Conservation (phyloP, 2,113 vertebrate species). For the Cyphomyrus plagiostoma region DNA sequence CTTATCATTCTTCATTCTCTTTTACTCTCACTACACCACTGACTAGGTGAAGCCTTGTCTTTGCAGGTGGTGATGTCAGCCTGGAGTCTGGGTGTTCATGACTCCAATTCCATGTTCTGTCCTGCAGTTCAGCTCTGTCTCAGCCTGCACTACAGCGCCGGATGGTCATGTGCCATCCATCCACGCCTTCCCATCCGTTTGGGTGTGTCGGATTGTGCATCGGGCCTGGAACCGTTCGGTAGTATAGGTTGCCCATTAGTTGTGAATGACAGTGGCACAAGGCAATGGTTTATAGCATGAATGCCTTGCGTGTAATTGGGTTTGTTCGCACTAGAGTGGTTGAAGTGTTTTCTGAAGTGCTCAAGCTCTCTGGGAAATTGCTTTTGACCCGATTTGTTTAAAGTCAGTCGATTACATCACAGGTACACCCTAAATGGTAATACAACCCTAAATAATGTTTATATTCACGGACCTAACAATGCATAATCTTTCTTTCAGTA, state of each 20-base stretch:
- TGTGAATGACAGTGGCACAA: not conserved
- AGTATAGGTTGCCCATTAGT: not conserved
- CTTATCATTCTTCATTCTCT: not conserved
- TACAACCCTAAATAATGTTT: not conserved
- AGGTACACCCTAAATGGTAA: not conserved
- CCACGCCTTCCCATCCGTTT: not conserved
- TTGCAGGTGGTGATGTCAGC: not conserved
- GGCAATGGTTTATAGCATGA: not conserved
- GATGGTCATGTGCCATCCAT: not conserved
- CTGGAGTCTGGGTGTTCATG: not conserved
- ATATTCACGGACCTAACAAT: not conserved
- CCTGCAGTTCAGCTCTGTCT: not conserved
- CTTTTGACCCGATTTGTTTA: not conserved
- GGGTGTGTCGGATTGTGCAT: not conserved
- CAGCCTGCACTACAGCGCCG: not conserved
- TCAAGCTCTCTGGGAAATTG: not conserved
- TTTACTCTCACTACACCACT: not conserved
- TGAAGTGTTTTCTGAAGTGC: not conserved
- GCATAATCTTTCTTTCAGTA: not conserved
- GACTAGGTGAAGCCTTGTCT: not conserved
- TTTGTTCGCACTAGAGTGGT: not conserved
- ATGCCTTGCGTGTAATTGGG: not conserved
- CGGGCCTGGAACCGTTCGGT: not conserved
- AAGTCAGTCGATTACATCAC: not conserved
- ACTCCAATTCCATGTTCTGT: not conserved